Conservation (phyloP, 1,140 invertebrate species). For the Bombyx mori region ASM3026992v2 NC_085126.1:1108001-1108500, state of each 20-base stretch:
- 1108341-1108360: too few relatives aligned
- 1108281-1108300: too few relatives aligned
- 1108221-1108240: conserved; percentile 91
- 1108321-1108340: too few relatives aligned
- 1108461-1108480: neutral
- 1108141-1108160: conserved; percentile 37
- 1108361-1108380: too few relatives aligned
- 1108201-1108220: conserved; percentile 62
- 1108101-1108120: conserved; percentile 32
- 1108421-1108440: too few relatives aligned
- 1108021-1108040: conserved; percentile 65
- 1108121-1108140: conserved; percentile 8
- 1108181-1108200: conserved; percentile 32
- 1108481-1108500: conserved; percentile 10
- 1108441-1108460: neutral
- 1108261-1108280: neutral
- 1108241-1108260: conserved; percentile 93
- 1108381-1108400: too few relatives aligned
- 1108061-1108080: conserved; percentile 55
- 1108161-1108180: conserved; percentile 50
- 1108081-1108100: conserved; percentile 45
- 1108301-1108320: too few relatives aligned
- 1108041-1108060: conserved; percentile 58
- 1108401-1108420: too few relatives aligned
- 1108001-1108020: conserved; percentile 43